Evolutionary conservation across 2,113 vertebrate genomes (phyloP).

Genomic region (Melanocharis versteri): DNA sequence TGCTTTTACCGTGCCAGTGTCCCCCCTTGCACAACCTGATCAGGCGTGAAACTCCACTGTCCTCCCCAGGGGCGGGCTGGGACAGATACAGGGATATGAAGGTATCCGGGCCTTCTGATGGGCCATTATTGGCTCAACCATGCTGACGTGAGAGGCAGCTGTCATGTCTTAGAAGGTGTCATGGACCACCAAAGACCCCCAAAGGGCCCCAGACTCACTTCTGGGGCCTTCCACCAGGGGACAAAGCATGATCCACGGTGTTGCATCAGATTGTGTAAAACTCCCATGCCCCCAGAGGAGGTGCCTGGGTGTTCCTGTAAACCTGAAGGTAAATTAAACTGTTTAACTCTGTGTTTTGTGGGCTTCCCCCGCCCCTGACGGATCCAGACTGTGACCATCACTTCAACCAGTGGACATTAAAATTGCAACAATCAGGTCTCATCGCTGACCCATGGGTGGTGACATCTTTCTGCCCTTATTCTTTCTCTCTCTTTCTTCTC

Average conservation of each 20-base stretch:
- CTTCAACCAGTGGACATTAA: rapidly evolving
- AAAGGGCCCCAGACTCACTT: not conserved
- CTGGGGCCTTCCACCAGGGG: not conserved
- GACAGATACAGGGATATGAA: too few relatives aligned
- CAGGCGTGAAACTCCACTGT: not conserved
- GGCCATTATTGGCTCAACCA: not conserved
- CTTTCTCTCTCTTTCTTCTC: not conserved
- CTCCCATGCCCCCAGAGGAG: too few relatives aligned
- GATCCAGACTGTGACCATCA: too few relatives aligned
- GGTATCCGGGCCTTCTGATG: not conserved
- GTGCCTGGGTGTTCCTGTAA: not conserved
- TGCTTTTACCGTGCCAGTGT: not conserved
- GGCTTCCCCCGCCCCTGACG: not conserved
- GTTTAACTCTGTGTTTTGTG: not conserved
- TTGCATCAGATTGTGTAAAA: not conserved
- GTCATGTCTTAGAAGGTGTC: not conserved
- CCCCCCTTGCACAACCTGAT: not conserved
- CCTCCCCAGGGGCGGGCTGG: rapidly evolving
- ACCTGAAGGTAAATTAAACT: not conserved
- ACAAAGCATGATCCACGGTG: too few relatives aligned
- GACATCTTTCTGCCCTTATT: not conserved
- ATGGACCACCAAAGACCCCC: not conserved
- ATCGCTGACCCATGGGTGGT: not conserved
- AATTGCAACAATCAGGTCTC: not conserved
- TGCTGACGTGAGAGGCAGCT: not conserved